These are phyloP conservation scores for Listrodromus nycthemerus DNA, from an alignment of 2,888 invertebrate species.

Conservation along the genomic window DNA sequence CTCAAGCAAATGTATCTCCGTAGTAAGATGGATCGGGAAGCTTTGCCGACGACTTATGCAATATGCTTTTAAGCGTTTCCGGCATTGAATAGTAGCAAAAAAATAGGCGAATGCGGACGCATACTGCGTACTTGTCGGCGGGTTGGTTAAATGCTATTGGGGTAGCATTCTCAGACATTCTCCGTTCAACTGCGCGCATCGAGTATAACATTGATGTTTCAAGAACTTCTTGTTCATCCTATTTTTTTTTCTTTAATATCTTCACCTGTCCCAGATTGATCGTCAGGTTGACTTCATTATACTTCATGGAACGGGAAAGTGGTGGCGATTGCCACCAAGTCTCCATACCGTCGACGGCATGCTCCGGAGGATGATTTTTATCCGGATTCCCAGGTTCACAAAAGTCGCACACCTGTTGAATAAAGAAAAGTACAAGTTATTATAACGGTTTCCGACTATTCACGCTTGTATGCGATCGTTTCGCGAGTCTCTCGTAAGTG, in stretches of 20 bases:
- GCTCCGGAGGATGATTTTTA: constrained; percentile 94
- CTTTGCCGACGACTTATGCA: no score
- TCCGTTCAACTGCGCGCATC: constrained; percentile 5
- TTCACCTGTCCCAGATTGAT: constrained; percentile 98
- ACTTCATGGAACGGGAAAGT: constrained; percentile 97
- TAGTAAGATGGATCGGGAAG: no score
- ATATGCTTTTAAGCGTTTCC: no score
- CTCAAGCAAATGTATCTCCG: no score
- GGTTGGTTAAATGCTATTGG: no score
- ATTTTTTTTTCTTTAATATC: constrained; percentile 2
- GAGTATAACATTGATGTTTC: constrained; percentile 1
- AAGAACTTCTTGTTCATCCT: background rate
- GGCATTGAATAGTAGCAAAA: no score
- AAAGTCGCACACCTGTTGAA: constrained; percentile 93
- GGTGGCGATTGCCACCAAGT: constrained; percentile 99
- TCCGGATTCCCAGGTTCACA: constrained; percentile 92
- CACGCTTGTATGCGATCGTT: constrained; percentile 35
- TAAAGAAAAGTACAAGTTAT: constrained; percentile 40
- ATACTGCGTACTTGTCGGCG: no score
- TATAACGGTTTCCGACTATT: constrained; percentile 27
- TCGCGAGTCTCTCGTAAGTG: constrained; percentile 47
- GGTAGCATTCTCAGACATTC: background rate
- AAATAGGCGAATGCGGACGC: no score
- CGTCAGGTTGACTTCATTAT: constrained; percentile 98
- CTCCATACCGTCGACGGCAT: constrained; percentile 98